Percentiles rank a stretch among this genome's conserved stretches.
phyloP scores from a whole-genome alignment of 92 coral and sea anemone species.

The Nematostella vectensis region DNA sequence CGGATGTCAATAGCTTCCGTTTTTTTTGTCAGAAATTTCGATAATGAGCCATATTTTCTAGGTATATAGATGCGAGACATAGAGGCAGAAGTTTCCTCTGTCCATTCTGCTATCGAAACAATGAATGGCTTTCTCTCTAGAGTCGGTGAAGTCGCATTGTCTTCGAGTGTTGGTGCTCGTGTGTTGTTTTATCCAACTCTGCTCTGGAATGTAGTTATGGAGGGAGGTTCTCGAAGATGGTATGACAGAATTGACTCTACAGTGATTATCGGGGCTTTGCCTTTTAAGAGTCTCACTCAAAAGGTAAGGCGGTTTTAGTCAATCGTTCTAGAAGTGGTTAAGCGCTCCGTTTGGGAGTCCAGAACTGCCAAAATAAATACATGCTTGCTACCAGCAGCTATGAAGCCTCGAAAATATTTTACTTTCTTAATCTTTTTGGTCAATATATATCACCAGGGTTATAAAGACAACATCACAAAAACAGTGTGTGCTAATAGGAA shows the following conservation, averaged over 20 bases:
- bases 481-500: no score
- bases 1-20: neutral
- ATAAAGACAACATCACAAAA: no score
- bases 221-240: slow-evolving; percentile 70
- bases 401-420: no score
- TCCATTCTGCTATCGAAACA: neutral
- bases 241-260: slow-evolving; percentile 73
- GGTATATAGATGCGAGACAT: neutral
- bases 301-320: slow-evolving; percentile 19
- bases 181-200: slow-evolving; percentile 77
- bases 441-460: no score
- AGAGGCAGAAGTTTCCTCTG: neutral
- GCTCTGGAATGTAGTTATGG: slow-evolving; percentile 67
- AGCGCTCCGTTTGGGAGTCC: no score
- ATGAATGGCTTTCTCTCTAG: neutral
- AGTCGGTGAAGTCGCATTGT: slow-evolving; percentile 10
- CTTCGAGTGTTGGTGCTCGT: slow-evolving; percentile 66
- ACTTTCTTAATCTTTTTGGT: no score
- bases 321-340: no score
- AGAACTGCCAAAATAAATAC: no score
- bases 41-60: neutral
- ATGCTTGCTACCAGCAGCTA: no score
- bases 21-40: neutral
- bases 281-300: slow-evolving; percentile 78
- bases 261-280: slow-evolving; percentile 85